These are phyloP conservation scores for Sus scrofa DNA, from an alignment of 2,113 vertebrate genomes.

Conservation along the genomic window T2T-Sscrofa CM000822.6:4727001-4727500, in stretches of 20 bases:
- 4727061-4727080: conserved; percentile 33
- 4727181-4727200: background rate
- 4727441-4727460: background rate
- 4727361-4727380: background rate
- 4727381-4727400: background rate
- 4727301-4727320: background rate
- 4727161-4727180: background rate
- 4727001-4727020: background rate
- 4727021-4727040: conserved; percentile 31
- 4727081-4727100: conserved; percentile 13
- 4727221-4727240: background rate
- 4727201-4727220: background rate
- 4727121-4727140: background rate
- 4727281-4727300: background rate
- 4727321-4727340: background rate
- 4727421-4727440: background rate
- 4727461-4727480: background rate
- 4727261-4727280: background rate
- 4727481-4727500: background rate
- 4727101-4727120: conserved; percentile 23
- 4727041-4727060: conserved; percentile 2
- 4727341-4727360: background rate
- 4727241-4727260: background rate
- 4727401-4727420: background rate
- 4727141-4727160: conserved; percentile 1